Evolutionary conservation across 1,140 invertebrate genomes (phyloP).

Genomic region (Camponotus floridanus): DNA sequence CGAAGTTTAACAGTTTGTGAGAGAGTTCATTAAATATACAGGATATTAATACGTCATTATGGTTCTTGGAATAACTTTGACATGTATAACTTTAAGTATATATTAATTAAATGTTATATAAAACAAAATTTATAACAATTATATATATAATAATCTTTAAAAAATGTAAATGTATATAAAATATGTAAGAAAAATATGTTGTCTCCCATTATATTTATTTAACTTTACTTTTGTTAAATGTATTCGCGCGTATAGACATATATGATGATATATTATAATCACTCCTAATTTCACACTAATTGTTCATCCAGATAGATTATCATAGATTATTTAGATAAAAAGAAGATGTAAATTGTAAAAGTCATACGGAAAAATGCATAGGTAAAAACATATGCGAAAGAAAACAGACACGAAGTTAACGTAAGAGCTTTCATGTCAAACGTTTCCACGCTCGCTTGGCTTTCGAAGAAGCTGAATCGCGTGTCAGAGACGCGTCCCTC

Average conservation of each 20-base stretch:
- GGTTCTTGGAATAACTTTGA: constrained; percentile 24
- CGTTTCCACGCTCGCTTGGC: constrained; percentile 64
- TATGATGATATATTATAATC: not conserved
- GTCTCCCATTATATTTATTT: not conserved
- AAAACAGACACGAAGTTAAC: constrained; percentile 59
- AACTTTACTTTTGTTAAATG: not conserved
- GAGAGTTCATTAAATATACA: constrained; percentile 50
- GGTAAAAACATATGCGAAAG: constrained; percentile 5
- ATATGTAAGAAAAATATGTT: not conserved
- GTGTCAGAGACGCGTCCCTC: constrained; percentile 60
- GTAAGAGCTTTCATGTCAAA: constrained; percentile 72
- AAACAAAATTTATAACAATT: not conserved
- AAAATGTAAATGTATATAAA: not conserved
- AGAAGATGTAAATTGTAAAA: not conserved
- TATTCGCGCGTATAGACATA: not conserved
- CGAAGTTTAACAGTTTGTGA: constrained; percentile 49
- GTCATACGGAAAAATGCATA: not conserved
- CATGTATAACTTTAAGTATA: constrained; percentile 23
- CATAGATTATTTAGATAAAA: not conserved
- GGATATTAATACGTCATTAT: constrained; percentile 49
- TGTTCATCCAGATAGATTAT: no score
- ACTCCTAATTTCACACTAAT: constrained; percentile 2
- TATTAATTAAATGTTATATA: constrained; percentile 29
- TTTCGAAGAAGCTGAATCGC: constrained; percentile 76
- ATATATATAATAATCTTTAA: constrained; percentile 14